A percentile compares a stretch with the other conserved stretches of the same genome.
phyloP scores from a whole-genome alignment of 2,113 vertebrate genomes.

The Scomber scombrus region DNA sequence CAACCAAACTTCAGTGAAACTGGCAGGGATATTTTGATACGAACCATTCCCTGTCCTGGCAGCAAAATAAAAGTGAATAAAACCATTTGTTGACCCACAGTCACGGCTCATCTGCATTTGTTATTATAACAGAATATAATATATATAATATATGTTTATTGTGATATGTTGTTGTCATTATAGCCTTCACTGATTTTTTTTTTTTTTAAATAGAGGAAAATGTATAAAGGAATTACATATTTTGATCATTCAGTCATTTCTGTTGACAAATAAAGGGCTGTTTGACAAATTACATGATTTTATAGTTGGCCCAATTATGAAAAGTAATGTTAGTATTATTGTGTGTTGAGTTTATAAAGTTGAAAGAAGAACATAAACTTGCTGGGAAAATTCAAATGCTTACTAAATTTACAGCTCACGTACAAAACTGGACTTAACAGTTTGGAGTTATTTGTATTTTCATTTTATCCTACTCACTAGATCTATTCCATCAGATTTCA shows the following conservation, averaged over 20 bases:
- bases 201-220: too few species aligned
- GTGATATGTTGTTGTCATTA: background rate
- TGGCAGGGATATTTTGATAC: constrained; percentile 3
- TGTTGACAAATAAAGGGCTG: background rate
- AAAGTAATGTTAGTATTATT: background rate
- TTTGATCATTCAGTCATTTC: background rate
- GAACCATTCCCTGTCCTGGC: constrained; percentile 6
- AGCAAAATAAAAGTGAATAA: constrained; percentile 55
- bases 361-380: too few species aligned
- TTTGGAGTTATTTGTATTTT: too few species aligned
- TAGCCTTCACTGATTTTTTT: background rate
- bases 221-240: background rate
- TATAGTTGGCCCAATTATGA: background rate
- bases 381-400: too few species aligned
- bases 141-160: background rate
- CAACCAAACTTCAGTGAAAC: constrained; percentile 3
- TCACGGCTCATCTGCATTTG: constrained; percentile 10
- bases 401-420: too few species aligned
- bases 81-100: constrained; percentile 34
- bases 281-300: background rate
- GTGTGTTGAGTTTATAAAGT: background rate
- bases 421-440: too few species aligned
- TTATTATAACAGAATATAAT: constrained; percentile 3
- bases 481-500: too few species aligned
- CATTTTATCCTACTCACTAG: too few species aligned